phyloP scores from a whole-genome alignment of 2,888 invertebrate species.

The Tromatobia lineatoria region DNA sequence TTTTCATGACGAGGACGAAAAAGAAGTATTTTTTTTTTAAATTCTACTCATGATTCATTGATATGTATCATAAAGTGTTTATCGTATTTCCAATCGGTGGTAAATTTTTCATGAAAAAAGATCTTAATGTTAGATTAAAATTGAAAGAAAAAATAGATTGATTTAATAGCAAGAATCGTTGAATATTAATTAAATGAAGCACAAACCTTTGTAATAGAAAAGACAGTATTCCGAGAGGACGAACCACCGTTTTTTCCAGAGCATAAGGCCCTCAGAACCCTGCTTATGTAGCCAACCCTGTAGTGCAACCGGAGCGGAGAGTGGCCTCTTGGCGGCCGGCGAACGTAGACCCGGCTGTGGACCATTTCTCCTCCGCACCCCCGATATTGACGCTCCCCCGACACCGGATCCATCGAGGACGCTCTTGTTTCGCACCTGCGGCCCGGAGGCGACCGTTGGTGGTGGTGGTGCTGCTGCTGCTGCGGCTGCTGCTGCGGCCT shows the following conservation, averaged over 20 bases:
- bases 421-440: constrained; percentile 82
- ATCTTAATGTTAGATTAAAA: too few relatives aligned
- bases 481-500: constrained; percentile 63
- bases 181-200: background rate
- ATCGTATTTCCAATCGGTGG: too few relatives aligned
- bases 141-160: too few relatives aligned
- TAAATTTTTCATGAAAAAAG: too few relatives aligned
- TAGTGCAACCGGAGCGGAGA: constrained; percentile 94
- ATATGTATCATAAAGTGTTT: too few relatives aligned
- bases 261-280: constrained; percentile 96
- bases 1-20: too few relatives aligned
- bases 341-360: constrained; percentile 90
- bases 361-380: constrained; percentile 82
- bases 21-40: too few relatives aligned
- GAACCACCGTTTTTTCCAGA: constrained; percentile 98
- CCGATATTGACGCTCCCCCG: constrained; percentile 79
- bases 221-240: constrained; percentile 97
- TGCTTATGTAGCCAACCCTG: constrained; percentile 97
- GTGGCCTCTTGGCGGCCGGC: constrained; percentile 93
- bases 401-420: constrained; percentile 78
- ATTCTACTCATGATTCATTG: too few relatives aligned
- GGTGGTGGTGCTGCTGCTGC: too few relatives aligned
- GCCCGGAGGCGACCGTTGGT: constrained; percentile 77
- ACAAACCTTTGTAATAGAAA: constrained; percentile 96
- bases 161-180: too few relatives aligned